Conservation (phyloP, 1,140 invertebrate genomes). For the Diabrotica virgifera region DNA sequence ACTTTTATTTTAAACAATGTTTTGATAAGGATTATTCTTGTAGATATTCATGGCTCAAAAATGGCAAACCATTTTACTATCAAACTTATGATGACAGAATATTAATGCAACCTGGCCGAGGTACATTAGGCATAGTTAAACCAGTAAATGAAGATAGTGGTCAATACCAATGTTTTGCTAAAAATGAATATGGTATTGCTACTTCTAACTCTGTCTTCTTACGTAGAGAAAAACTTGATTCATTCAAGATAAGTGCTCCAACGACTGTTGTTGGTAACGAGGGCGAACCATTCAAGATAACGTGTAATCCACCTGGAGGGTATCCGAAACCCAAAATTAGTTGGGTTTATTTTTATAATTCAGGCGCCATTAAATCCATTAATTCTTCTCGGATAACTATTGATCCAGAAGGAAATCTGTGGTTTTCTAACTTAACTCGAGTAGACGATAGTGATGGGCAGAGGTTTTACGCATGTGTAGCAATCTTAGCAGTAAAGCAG, state of each 20-base stretch:
- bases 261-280: conserved; percentile 68
- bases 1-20: no score
- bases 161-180: conserved; percentile 96
- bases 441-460: conserved; percentile 71
- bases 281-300: conserved; percentile 82
- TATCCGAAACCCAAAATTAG: conserved; percentile 92
- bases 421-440: conserved; percentile 90
- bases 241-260: conserved; percentile 74
- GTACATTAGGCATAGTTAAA: conserved; percentile 84
- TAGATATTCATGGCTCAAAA: conserved; percentile 95
- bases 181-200: conserved; percentile 91
- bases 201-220: conserved; percentile 94
- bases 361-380: conserved; percentile 79
- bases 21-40: conserved; percentile 24
- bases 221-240: conserved; percentile 89
- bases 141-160: conserved; percentile 90
- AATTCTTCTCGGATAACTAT: conserved; percentile 91
- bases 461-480: conserved; percentile 85
- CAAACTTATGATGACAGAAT: conserved; percentile 91
- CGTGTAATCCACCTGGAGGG: conserved; percentile 87
- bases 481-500: conserved; percentile 80
- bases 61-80: conserved; percentile 88
- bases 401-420: conserved; percentile 89
- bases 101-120: conserved; percentile 85
- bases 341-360: conserved; percentile 82